Evolutionary conservation across 2,113 vertebrate genomes (phyloP).

Genomic region (Grallaria varia): DNA sequence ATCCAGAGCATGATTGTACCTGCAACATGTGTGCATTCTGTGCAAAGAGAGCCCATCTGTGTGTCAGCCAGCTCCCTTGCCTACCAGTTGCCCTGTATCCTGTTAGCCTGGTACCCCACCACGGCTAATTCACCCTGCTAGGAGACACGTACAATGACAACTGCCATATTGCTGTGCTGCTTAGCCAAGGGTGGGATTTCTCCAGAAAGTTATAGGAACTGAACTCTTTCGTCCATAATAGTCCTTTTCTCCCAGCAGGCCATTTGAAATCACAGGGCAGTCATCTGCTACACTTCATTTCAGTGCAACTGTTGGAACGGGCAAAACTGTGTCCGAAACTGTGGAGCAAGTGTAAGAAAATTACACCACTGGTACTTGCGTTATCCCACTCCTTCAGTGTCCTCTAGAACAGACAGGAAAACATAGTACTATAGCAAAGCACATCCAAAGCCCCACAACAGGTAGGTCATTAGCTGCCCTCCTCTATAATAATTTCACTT

Average conservation of each 20-base stretch:
- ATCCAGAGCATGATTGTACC: background rate
- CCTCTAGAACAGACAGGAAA: background rate
- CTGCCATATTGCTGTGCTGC: accelerated
- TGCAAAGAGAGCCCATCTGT: background rate
- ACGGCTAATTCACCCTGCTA: background rate
- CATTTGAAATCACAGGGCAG: background rate
- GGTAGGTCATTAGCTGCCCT: slow-evolving; percentile 31
- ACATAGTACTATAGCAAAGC: background rate
- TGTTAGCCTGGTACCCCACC: background rate
- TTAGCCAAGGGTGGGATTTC: background rate
- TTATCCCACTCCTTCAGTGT: background rate
- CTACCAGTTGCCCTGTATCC: background rate
- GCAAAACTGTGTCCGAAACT: background rate
- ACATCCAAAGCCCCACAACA: background rate
- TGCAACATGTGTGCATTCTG: background rate
- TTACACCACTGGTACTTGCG: background rate
- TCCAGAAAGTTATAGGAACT: background rate
- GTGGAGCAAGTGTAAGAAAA: background rate
- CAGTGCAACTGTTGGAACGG: background rate
- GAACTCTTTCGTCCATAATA: background rate
- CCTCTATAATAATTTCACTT: slow-evolving; percentile 17
- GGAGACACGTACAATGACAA: background rate
- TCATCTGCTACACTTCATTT: slow-evolving; percentile 31
- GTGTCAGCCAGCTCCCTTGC: background rate
- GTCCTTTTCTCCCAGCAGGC: background rate